These are phyloP conservation scores for Sebastes kiyomatsui DNA, from an alignment of 2,797 vertebrate species.

Conservation along the genomic window DNA sequence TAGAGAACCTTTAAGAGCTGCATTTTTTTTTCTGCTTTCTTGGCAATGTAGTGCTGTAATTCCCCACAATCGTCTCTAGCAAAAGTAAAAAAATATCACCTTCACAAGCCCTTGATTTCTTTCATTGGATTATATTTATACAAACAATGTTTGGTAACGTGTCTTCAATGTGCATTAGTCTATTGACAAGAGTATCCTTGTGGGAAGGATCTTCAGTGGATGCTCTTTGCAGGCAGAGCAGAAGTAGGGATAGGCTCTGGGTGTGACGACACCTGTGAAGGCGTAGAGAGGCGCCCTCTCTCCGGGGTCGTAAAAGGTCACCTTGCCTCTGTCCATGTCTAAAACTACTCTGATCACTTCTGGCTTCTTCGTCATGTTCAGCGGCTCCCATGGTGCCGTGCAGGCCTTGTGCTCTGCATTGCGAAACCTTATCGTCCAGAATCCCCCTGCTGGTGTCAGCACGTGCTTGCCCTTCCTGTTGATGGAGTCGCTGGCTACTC, in stretches of 20 bases:
- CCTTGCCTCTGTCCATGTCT: slow-evolving; percentile 84
- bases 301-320: slow-evolving; percentile 80
- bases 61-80: neutral
- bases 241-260: slow-evolving; percentile 81
- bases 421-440: slow-evolving; percentile 85
- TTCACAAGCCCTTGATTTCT: neutral
- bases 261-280: slow-evolving; percentile 74
- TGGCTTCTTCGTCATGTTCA: slow-evolving; percentile 76
- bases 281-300: slow-evolving; percentile 81
- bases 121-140: neutral
- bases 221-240: slow-evolving; percentile 84
- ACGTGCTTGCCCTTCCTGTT: slow-evolving; percentile 85
- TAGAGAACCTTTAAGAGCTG: neutral
- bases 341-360: slow-evolving; percentile 79
- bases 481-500: slow-evolving; percentile 81
- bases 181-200: slow-evolving; percentile 64
- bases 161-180: slow-evolving; percentile 33
- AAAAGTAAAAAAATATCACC: neutral
- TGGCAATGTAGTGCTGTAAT: neutral
- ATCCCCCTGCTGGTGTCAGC: slow-evolving; percentile 83
- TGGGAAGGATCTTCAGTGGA: slow-evolving; percentile 79
- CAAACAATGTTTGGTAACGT: neutral
- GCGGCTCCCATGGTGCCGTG: slow-evolving; percentile 82
- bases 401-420: slow-evolving; percentile 87
- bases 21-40: neutral